phyloP scores from a whole-genome alignment of 2,888 invertebrate species.

The Leptinotarsa haldemani region DNA sequence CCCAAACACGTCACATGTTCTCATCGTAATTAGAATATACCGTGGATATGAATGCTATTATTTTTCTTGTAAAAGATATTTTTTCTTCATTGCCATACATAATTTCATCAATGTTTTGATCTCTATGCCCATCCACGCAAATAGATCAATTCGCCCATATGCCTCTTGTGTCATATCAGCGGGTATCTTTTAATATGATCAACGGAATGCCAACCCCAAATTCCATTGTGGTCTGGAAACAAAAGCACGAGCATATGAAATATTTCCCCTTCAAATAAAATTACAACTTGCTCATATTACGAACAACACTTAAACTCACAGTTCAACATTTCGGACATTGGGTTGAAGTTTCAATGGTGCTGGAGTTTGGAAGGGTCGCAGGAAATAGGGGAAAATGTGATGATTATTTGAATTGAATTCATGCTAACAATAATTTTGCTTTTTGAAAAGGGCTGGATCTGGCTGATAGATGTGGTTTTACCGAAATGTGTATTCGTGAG shows the following conservation, averaged over 20 bases:
- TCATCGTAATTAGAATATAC: too few relatives aligned
- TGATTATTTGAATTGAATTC: constrained; percentile 5
- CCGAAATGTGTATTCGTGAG: too few relatives aligned
- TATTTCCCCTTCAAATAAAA: constrained; percentile 19
- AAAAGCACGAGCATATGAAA: constrained; percentile 9
- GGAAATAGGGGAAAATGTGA: constrained; percentile 5
- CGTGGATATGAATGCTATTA: too few relatives aligned
- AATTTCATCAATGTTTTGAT: too few relatives aligned
- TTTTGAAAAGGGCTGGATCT: background rate
- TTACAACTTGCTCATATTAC: constrained; percentile 18
- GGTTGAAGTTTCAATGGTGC: constrained; percentile 10
- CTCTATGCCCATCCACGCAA: too few relatives aligned
- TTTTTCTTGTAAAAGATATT: too few relatives aligned
- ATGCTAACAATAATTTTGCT: background rate
- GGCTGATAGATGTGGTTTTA: too few relatives aligned
- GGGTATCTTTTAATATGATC: constrained; percentile 18
- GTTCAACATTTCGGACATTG: constrained; percentile 9
- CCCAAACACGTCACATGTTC: too few relatives aligned
- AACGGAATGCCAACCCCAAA: constrained; percentile 12
- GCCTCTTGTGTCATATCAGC: background rate
- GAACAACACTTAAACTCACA: constrained; percentile 18
- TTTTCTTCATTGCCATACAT: too few relatives aligned
- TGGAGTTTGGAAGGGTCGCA: constrained; percentile 7
- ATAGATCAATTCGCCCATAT: background rate
- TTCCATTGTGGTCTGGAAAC: constrained; percentile 14